phyloP scores from a whole-genome alignment of 1,140 invertebrate genomes.

The Geopemphigus sp. region DNA sequence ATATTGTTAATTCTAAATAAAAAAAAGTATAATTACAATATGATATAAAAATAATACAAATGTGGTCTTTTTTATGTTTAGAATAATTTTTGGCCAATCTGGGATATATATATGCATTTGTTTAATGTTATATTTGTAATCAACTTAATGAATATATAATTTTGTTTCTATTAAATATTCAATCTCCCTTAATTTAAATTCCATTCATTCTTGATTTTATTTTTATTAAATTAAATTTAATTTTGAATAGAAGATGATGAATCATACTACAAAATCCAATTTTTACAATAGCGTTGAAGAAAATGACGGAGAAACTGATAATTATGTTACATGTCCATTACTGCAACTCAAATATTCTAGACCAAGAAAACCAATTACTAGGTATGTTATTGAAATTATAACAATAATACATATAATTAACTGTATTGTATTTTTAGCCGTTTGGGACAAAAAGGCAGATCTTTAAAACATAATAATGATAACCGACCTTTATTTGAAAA shows the following conservation, averaged over 20 bases:
- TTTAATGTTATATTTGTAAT: no score
- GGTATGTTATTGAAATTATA: neutral
- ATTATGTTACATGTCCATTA: constrained; percentile 43
- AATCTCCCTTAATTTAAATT: no score
- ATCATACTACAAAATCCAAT: neutral
- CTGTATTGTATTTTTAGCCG: constrained; percentile 22
- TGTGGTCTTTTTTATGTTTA: no score
- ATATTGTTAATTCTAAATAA: no score
- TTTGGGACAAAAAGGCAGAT: constrained; percentile 42
- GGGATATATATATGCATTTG: no score
- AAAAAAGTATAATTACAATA: no score
- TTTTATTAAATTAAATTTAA: neutral
- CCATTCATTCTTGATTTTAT: no score
- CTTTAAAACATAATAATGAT: constrained; percentile 21
- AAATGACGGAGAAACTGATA: constrained; percentile 42
- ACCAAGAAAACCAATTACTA: constrained; percentile 41
- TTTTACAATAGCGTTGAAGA: constrained; percentile 16
- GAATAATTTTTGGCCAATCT: no score
- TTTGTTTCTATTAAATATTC: no score
- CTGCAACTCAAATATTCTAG: constrained; percentile 36
- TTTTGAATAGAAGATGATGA: constrained; percentile 23
- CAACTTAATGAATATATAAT: no score
- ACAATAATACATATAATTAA: neutral
- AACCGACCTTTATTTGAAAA: constrained; percentile 40
- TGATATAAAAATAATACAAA: no score